These are phyloP conservation scores for Muntiacus muntjak DNA, from an alignment of 2,113 vertebrate species.

Conservation along the genomic window DNA sequence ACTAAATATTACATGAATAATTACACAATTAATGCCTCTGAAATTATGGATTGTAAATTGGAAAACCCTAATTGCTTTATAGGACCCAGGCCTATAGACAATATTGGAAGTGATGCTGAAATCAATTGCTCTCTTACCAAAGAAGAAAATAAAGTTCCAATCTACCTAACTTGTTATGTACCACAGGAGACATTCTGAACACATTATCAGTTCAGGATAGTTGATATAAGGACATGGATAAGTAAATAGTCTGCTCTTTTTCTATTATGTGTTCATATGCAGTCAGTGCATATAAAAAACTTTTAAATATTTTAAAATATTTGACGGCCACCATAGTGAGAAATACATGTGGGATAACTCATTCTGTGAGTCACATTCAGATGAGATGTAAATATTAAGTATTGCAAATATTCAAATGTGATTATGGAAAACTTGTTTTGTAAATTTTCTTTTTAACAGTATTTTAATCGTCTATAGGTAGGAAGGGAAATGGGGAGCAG, in stretches of 20 bases:
- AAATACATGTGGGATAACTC: not conserved
- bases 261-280: not conserved
- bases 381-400: not conserved
- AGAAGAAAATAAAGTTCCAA: not conserved
- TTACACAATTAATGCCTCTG: conserved; percentile 11
- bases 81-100: not conserved
- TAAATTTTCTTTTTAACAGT: not conserved
- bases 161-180: not conserved
- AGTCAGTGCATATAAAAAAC: not conserved
- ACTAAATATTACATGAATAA: conserved; percentile 48
- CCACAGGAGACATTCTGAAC: not conserved
- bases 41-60: conserved; percentile 23
- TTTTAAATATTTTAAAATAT: conserved; percentile 19
- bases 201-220: not conserved
- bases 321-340: not conserved
- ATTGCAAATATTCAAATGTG: not conserved
- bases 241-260: not conserved
- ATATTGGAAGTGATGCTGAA: not conserved
- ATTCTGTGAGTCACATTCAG: not conserved
- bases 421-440: not conserved
- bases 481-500: not conserved
- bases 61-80: conserved; percentile 16
- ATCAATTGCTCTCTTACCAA: not conserved
- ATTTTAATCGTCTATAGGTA: conserved; percentile 7
- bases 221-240: not conserved